A percentile compares a stretch with the other conserved stretches of the same genome.
Conservation (phyloP, 1,140 invertebrate genomes). For the Drusus annulatus region DNA sequence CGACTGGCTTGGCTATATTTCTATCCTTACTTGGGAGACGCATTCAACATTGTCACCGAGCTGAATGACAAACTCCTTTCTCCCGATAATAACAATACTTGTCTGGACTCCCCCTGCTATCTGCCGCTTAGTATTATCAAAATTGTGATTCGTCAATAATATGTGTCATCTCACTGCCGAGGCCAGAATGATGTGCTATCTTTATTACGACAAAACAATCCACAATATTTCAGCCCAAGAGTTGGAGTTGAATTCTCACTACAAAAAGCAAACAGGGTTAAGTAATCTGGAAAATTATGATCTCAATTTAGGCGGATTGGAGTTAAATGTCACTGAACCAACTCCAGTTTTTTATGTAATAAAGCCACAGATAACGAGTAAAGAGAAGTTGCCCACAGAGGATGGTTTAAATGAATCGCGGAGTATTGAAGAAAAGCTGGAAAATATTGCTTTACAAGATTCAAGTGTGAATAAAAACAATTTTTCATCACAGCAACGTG, state of each 20-base stretch:
- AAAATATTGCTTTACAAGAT: conserved; percentile 14
- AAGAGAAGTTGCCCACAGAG: not conserved
- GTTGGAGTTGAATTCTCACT: conserved; percentile 26
- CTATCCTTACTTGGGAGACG: conserved; percentile 51
- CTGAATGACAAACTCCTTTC: conserved; percentile 65
- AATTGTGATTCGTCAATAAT: conserved; percentile 63
- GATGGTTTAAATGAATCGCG: not conserved
- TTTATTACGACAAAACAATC: conserved; percentile 66
- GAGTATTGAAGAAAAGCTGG: not conserved
- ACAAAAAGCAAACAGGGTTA: conserved; percentile 10
- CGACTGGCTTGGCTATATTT: conserved; percentile 66
- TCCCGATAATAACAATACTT: conserved; percentile 67
- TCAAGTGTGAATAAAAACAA: conserved; percentile 2
- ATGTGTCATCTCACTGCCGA: conserved; percentile 68
- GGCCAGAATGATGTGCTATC: conserved; percentile 65
- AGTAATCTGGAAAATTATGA: conserved; percentile 13
- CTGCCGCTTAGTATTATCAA: conserved; percentile 68
- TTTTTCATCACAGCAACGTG: not conserved
- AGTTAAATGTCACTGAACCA: conserved; percentile 63
- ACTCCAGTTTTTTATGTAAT: conserved; percentile 68
- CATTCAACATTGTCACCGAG: conserved; percentile 58
- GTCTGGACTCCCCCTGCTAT: conserved; percentile 64
- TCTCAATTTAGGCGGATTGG: conserved; percentile 26
- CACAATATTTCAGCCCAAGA: conserved; percentile 51
- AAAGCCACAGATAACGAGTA: conserved; percentile 60